Base-by-base conservation (phyloP, 2,113 vertebrate genomes). In the Oryzias curvinotus region DNA sequence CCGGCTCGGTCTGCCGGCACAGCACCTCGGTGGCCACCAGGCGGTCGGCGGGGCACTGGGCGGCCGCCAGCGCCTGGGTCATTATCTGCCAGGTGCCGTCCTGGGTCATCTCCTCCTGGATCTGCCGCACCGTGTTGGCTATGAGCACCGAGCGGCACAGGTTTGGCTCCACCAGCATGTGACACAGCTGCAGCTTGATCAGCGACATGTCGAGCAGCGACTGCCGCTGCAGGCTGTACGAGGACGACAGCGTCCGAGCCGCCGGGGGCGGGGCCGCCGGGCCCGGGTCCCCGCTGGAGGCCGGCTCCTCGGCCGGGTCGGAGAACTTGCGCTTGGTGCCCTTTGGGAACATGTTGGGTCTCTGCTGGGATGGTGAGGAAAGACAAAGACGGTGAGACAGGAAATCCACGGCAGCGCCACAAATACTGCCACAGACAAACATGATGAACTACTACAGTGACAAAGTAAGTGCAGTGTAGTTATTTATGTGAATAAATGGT, bases 111-210 rank as follows among this genome's bases (percentile, higher is more conserved):
- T 98, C 97, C 78, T 96, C 95, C 84, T 96, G 97, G 67, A 98
- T 97, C 89, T 99, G 97, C 72, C 96, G 92, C 54, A 99, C 97
- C 0, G 97, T 98, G 91, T 99, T 99, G 75, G 96, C 97, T 4
- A 99, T 98, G 62, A 99, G 96, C 48, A 99, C 97, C 0, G 96
- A 99, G 42, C 97, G 96, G 86, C 96, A 98, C 52, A 99, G 93
- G 87, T 95, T 96, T 45, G 97, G 96, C 73, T 99, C 96, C 21
- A 94, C 96, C 85, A 99, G 92, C 96, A 97, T 96, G 92, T 97
- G 96, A 87, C 97, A 98, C n/a, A 99, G 92, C 88, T 99, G 97
- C 70, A 99, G 94, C 87, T 99, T 99, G 81, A 98, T 95, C 71
- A 99, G 90, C 46, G 97, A 99, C 96, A 99, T 99, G 86, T 98